Evolutionary conservation across 2,888 invertebrate species (phyloP), one percentile per base, ranked within the genome.

Genomic region (Pocota personata): DNA sequence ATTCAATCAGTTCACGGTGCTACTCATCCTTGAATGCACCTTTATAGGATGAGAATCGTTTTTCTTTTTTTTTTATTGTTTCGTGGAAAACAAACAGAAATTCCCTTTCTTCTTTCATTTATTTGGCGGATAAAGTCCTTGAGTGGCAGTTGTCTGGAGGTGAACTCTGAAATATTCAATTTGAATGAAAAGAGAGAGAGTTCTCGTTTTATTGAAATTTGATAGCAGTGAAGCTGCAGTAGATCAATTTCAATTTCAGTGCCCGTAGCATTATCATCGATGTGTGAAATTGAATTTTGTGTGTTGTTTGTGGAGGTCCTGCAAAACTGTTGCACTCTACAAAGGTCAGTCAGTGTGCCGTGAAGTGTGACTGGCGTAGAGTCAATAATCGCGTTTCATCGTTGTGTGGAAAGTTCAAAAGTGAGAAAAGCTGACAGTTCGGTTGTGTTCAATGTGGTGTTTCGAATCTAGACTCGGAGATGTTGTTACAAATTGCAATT

Each of bases 121-220:
- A 55, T 30, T 66, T 21, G 52, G 37, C 7, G 27, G 57, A 37
- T 48, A 40, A 52, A 67, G 60, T 69, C 60, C 82, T 75, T 82
- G 75, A 82, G 82, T 80, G 75, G 73, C 79, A 80, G 79, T 80
- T 82, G 82, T 75, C 82, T 82, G 76, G 69, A 82, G 75, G 75
- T 82, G 75, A 82, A 82, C 69, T 69, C 69, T 75, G 55, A 69
- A 82, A 76, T 76, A 76, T 69, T 72, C 69, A 55, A 75, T 82
- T 82, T 60, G 19, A 67, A 69, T 67, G 58, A 46, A 62, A 50
- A 12, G n/a, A 6, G 12, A 6, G 32, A 35, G 40, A 48, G 55
- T 48, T 32, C 67, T 12, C 21, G 66, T 80, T 75, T 69, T 35
- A 69, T 82, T 75, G 82, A 82, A 82, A 82, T 64, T 16, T 48